Evolutionary conservation across 2,113 vertebrate genomes (phyloP).

Genomic region (Xyrauchen texanus): DNA sequence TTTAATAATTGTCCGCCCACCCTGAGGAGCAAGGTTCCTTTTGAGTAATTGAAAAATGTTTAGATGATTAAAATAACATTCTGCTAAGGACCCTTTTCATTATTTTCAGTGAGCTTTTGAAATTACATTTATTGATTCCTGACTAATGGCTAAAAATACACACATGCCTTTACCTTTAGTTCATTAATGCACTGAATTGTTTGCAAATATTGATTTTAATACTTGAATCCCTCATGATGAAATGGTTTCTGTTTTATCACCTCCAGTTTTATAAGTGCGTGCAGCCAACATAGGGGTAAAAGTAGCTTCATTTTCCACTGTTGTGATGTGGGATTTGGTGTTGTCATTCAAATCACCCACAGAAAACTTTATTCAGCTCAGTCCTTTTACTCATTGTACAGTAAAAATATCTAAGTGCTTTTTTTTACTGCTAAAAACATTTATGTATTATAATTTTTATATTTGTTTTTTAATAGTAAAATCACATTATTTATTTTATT

Average conservation of each 20-base stretch:
- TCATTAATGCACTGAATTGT: slow-evolving; percentile 29
- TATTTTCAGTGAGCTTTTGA: slow-evolving; percentile 38
- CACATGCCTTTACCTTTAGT: slow-evolving; percentile 19
- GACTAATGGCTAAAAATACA: slow-evolving; percentile 40
- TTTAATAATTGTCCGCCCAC: slow-evolving; percentile 32
- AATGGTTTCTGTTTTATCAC: not conserved
- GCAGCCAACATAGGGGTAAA: not conserved
- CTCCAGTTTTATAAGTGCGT: not conserved
- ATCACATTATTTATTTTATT: too few species aligned
- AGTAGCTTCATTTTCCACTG: not conserved
- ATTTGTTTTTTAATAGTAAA: too few species aligned
- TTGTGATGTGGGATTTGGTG: not conserved
- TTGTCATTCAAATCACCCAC: not conserved
- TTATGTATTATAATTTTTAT: too few species aligned
- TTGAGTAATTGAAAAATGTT: slow-evolving; percentile 46
- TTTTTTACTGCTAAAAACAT: too few species aligned
- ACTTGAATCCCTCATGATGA: not conserved
- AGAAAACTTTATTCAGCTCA: too few species aligned
- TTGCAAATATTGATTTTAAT: slow-evolving; percentile 43
- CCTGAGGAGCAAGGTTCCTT: slow-evolving; percentile 10
- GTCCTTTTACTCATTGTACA: too few species aligned
- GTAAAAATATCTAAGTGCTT: too few species aligned
- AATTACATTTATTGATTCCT: slow-evolving; percentile 44
- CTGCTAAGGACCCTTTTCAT: slow-evolving; percentile 39
- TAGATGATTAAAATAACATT: slow-evolving; percentile 43